Evolutionary conservation across 2,888 invertebrate species (phyloP).

Genomic region (Acrobasis repandana): DNA sequence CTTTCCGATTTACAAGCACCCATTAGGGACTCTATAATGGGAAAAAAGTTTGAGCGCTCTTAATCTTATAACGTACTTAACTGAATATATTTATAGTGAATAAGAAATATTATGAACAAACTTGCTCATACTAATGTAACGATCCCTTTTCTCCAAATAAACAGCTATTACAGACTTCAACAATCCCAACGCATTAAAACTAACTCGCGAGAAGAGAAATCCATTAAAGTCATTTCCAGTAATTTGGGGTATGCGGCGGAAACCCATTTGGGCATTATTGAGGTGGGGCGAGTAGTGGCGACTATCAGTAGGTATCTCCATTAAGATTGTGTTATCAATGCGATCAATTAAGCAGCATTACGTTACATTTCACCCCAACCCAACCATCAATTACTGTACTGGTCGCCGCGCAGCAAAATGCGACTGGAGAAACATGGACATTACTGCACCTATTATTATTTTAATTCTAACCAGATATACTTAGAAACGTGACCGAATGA

Average conservation of each 20-base stretch:
- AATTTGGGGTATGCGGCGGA: constrained; percentile 50
- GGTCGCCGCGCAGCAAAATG: constrained; percentile 46
- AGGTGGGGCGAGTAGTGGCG: constrained; percentile 45
- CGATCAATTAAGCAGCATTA: constrained; percentile 76
- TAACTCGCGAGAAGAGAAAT: constrained; percentile 51
- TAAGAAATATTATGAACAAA: background rate
- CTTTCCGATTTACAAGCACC: constrained; percentile 63
- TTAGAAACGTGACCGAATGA: background rate
- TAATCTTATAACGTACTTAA: background rate
- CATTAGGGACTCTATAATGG: constrained; percentile 52
- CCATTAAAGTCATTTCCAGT: constrained; percentile 53
- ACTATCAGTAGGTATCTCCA: constrained; percentile 53
- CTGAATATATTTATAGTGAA: background rate
- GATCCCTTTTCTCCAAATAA: constrained; percentile 35
- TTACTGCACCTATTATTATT: constrained; percentile 29
- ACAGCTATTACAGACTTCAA: constrained; percentile 37
- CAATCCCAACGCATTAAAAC: constrained; percentile 47
- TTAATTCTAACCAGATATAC: background rate
- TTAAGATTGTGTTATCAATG: constrained; percentile 67
- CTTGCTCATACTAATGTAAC: constrained; percentile 35
- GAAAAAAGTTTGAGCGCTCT: constrained; percentile 36
- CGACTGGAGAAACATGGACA: constrained; percentile 51
- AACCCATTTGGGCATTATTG: constrained; percentile 61
- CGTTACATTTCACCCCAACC: constrained; percentile 67
- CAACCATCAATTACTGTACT: constrained; percentile 68